A percentile compares a stretch with the other conserved stretches of the same genome.
These are phyloP conservation scores for Eupithecia inturbata DNA, from an alignment of 2,888 invertebrate species.

Conservation along the genomic window DNA sequence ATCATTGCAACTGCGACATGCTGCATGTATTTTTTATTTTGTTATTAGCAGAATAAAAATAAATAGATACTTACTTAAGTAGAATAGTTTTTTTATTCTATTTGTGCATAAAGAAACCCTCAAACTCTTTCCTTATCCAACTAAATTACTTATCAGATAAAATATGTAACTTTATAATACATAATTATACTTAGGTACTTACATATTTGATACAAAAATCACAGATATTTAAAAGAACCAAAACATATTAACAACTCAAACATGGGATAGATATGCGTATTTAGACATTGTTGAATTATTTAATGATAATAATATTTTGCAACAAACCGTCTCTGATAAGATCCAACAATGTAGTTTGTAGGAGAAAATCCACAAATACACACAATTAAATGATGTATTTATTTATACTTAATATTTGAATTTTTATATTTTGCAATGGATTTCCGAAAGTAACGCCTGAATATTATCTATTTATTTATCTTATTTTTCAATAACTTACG, in stretches of 20 bases:
- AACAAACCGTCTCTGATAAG: too few relatives aligned
- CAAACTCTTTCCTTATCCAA: not conserved
- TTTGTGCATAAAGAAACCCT: not conserved
- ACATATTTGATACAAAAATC: not conserved
- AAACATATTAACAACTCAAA: not conserved
- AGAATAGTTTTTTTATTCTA: slow-evolving; percentile 4
- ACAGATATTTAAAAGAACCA: not conserved
- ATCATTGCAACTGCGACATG: not conserved
- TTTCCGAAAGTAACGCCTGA: too few relatives aligned
- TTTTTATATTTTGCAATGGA: too few relatives aligned
- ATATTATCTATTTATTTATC: too few relatives aligned
- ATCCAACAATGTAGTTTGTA: too few relatives aligned
- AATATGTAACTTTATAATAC: too few relatives aligned
- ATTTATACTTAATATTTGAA: too few relatives aligned
- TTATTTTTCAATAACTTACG: not conserved
- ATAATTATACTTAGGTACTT: too few relatives aligned
- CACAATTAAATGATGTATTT: too few relatives aligned
- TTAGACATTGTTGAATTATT: not conserved
- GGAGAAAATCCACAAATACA: too few relatives aligned
- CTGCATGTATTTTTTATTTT: not conserved
- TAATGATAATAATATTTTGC: not conserved
- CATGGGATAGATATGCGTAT: not conserved
- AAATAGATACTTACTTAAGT: not conserved
- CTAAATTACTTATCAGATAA: not conserved
- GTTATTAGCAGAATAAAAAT: not conserved